Evolutionary conservation across 1,140 invertebrate species (phyloP).

Genomic region (Cyclina sinensis): DNA sequence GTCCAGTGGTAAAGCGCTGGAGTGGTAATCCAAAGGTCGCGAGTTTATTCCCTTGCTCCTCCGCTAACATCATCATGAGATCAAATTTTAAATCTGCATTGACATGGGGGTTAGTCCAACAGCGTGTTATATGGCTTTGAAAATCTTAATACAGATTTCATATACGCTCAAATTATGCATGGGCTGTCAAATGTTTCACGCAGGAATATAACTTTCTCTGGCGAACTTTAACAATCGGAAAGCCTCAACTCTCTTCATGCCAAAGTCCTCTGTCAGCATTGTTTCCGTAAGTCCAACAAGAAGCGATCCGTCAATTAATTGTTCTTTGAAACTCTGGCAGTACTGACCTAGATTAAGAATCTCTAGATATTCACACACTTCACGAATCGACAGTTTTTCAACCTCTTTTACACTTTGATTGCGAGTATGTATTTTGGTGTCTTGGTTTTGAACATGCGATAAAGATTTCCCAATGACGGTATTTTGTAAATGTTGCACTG

Average conservation of each 20-base stretch:
- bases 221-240: conserved; percentile 49
- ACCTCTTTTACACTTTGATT: not conserved
- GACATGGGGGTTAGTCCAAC: too few species aligned
- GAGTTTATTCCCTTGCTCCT: too few species aligned
- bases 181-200: not conserved
- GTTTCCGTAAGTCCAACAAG: conserved; percentile 19
- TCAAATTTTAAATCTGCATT: too few species aligned
- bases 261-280: conserved; percentile 18
- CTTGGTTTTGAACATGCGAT: too few species aligned
- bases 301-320: conserved; percentile 48
- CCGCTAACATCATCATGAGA: too few species aligned
- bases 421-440: too few species aligned
- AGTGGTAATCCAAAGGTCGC: too few species aligned
- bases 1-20: too few species aligned
- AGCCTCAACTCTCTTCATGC: conserved; percentile 21
- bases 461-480: too few species aligned
- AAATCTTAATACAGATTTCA: too few species aligned
- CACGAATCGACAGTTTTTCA: conserved; percentile 11
- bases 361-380: conserved; percentile 29
- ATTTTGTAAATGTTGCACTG: not conserved
- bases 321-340: not conserved
- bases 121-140: too few species aligned
- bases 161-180: too few species aligned
- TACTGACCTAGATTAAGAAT: conserved; percentile 23
- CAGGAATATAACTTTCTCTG: conserved; percentile 33